Conservation (phyloP, 2,797 vertebrate genomes). For the Sciurus carolinensis region DNA sequence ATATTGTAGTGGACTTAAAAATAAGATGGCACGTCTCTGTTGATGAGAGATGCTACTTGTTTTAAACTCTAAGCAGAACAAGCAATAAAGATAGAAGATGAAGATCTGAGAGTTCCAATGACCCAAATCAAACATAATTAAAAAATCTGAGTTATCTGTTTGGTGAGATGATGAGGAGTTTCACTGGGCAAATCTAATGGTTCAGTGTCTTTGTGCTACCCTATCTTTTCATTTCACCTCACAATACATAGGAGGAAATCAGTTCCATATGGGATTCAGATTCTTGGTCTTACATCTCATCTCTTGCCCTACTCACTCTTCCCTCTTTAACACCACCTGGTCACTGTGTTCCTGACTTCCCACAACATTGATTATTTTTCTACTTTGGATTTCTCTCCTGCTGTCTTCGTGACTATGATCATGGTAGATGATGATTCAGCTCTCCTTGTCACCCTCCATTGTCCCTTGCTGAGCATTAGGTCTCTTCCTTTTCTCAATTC, state of each 20-base stretch:
- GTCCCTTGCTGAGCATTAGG: not conserved
- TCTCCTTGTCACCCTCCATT: not conserved
- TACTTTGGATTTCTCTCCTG: not conserved
- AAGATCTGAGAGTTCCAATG: not conserved
- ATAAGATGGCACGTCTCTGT: not conserved
- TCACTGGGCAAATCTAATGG: not conserved
- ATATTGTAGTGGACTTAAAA: slow-evolving; percentile 24
- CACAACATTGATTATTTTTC: not conserved
- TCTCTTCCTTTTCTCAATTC: not conserved
- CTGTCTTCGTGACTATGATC: not conserved
- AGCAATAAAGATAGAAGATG: slow-evolving; percentile 15
- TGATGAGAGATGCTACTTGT: not conserved
- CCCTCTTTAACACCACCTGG: no score
- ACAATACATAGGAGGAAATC: not conserved
- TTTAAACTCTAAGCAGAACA: slow-evolving; percentile 51
- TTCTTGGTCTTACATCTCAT: not conserved
- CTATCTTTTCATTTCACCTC: not conserved
- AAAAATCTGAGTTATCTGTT: not conserved
- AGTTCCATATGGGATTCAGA: not conserved
- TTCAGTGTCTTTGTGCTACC: not conserved
- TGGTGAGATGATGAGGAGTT: not conserved
- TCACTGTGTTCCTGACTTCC: not conserved
- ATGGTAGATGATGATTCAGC: not conserved
- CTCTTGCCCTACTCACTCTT: not conserved
- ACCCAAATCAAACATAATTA: not conserved